Evolutionary conservation across 2,113 vertebrate species (phyloP), one percentile per base, ranked within the genome.

Genomic region (Pygoscelis adeliae): DNA sequence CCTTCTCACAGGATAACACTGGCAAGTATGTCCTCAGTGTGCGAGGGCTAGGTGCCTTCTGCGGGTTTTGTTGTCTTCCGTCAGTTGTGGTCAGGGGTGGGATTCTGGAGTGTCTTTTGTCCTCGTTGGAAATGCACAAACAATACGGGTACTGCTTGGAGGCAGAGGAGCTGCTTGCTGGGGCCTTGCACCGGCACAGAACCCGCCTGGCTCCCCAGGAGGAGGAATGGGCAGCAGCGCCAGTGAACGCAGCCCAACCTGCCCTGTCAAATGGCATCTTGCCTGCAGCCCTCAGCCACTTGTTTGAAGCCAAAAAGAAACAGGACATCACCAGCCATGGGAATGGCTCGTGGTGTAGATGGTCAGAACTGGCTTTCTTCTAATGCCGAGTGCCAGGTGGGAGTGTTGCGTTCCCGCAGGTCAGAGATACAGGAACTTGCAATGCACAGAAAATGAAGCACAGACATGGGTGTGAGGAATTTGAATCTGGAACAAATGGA

Each of bases 361-460:
- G 76, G 34, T 71, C 62, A 70, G 46, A 72, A 30, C 26, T 36
- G 65, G 8, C 53, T 58, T 80, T 65, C 40, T 52, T 40, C 61
- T 49, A 10, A 32, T 3, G 3, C 46, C 0, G 0, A 58, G 34
- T 23, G 36, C 53, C 72, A 30, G 72, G 36, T 0, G 0, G 40
- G 56, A 89, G 30, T 6, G 0, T 36, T 38, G 80, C 6, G 2
- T 36, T 89, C 74, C 62, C 1, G 0, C 4, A 10, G 85, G 36
- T 77, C 29, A 5, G 49, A 29, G 52, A 27, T 4, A 47, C 0
- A 38, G 65, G 55, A 63, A 26, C 47, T 36, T 16, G 58, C n/a
- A 61, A 36, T 25, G 22, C 58, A 36, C n/a, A 26, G 59, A 61
- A 36, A 61, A 61, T 26, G 15, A 36, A 61, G n/a, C 23, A 61